These are phyloP conservation scores for Zaprionus gabonicus DNA, from an alignment of 1,140 invertebrate genomes.

Conservation along the genomic window DNA sequence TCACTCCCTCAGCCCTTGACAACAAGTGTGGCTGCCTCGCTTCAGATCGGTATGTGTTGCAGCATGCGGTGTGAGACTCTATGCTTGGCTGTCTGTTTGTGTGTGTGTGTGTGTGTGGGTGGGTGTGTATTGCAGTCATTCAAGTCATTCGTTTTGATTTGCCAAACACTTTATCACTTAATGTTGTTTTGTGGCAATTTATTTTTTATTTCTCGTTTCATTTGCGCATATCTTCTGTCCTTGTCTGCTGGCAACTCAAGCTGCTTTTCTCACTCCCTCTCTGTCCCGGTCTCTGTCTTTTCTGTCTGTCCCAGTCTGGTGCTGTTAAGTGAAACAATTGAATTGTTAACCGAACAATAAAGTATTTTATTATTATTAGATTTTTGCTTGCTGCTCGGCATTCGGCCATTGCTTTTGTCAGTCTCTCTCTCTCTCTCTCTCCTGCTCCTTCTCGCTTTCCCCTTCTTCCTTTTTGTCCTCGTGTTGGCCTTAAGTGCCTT, in stretches of 20 bases:
- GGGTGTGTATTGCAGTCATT: constrained; percentile 27
- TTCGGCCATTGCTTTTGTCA: constrained; percentile 58
- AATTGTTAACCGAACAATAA: constrained; percentile 82
- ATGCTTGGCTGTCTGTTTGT: not conserved
- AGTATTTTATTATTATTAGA: constrained; percentile 83
- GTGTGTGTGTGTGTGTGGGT: not conserved
- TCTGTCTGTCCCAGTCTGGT: constrained; percentile 20
- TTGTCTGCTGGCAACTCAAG: constrained; percentile 44
- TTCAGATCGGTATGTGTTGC: not conserved
- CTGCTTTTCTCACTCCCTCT: constrained; percentile 32
- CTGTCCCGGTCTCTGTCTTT: constrained; percentile 6
- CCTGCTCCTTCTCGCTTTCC: not conserved
- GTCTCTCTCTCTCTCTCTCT: constrained; percentile 21
- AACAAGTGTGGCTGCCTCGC: not conserved
- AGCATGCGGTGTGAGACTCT: no score
- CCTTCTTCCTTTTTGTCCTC: not conserved
- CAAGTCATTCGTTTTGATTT: constrained; percentile 72
- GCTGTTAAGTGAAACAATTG: constrained; percentile 81
- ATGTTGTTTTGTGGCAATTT: constrained; percentile 69
- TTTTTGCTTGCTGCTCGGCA: constrained; percentile 63
- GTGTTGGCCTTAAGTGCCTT: constrained; percentile 36
- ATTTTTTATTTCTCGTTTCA: constrained; percentile 58
- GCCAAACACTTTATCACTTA: constrained; percentile 79
- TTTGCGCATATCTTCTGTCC: constrained; percentile 24
- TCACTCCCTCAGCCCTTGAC: not conserved